Evolutionary conservation across 2,888 invertebrate species (phyloP).

Genomic region (Coenonympha glycerion): DNA sequence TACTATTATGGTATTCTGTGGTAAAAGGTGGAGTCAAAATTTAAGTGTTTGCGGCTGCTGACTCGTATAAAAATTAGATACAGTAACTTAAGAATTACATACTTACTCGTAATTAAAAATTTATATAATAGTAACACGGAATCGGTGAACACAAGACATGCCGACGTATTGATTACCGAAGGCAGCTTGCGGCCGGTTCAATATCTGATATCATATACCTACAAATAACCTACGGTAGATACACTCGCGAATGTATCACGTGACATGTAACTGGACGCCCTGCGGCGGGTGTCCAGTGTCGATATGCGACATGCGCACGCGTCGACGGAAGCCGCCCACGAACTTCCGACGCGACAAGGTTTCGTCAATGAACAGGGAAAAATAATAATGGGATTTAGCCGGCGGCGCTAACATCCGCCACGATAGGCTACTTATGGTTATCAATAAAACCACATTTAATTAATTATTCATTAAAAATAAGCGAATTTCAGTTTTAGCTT

Average conservation of each 20-base stretch:
- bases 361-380: constrained; percentile 35
- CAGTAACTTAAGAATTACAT: neutral
- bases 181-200: constrained; percentile 28
- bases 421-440: neutral
- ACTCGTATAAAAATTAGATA: neutral
- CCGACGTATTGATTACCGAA: constrained; percentile 29
- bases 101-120: neutral
- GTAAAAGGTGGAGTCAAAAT: no score
- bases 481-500: no score
- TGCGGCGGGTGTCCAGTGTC: constrained; percentile 47
- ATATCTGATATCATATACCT: no score
- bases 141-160: constrained; percentile 1
- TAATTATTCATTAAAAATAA: no score
- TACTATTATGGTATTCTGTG: no score
- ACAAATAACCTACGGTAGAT: no score
- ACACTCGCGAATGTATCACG: constrained; percentile 20
- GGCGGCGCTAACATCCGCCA: constrained; percentile 1
- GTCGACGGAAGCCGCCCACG: constrained; percentile 61
- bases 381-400: constrained; percentile 3
- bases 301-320: constrained; percentile 56
- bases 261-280: constrained; percentile 43
- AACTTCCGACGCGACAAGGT: constrained; percentile 65
- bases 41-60: no score
- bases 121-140: neutral
- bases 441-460: neutral